Base-by-base conservation (phyloP, 37 sponge, comb jelly and placozoan genomes). In the Beroe forskalii region DNA sequence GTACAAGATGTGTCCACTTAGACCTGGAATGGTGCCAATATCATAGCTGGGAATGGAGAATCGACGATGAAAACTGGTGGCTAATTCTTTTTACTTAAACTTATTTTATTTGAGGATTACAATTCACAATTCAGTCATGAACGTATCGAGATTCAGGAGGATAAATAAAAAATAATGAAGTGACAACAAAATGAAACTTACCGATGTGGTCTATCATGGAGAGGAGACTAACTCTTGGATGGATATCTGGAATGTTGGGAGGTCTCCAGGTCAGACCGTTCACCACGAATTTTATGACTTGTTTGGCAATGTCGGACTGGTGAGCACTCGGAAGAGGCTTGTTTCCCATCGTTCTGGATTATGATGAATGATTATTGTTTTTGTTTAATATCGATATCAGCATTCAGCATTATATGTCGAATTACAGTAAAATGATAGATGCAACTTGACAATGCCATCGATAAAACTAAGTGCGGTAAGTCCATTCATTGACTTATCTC, bases 301-400 rank as follows among this genome's bases (percentile, higher is more conserved):
- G 86, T 80, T 80, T 80, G 27, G 86, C 86, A 19, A 80, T 80
- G 48, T 80, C 86, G 42, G 24, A 44, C 55, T 80, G 86, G 48
- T 80, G 86, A 44, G 44, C 35, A 38, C 55, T 80, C 3, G 86
- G 86, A 3, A 44, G 38, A 4, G 86, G 55, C 31, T 80, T 80
- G 55, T 44, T 80, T 24, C 55, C 55, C 44, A 80, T 44, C 1
- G 44, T 80, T 6, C 86, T 80, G 39, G 30, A 20, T 35, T 4
- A 39, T 33, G 30, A n/a, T 9, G 17, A 55, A 55, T 9, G 9
- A 55, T 55, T 55, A n/a, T n/a, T n/a, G n/a, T n/a, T n/a, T n/a
- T n/a, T n/a, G n/a, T n/a, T n/a, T n/a, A n/a, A n/a, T n/a, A n/a
- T n/a, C n/a, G n/a, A n/a, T n/a, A n/a, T n/a, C n/a, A n/a, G n/a